Conservation (phyloP, 2,797 vertebrate species). For the Macrochelys suwanniensis region DNA sequence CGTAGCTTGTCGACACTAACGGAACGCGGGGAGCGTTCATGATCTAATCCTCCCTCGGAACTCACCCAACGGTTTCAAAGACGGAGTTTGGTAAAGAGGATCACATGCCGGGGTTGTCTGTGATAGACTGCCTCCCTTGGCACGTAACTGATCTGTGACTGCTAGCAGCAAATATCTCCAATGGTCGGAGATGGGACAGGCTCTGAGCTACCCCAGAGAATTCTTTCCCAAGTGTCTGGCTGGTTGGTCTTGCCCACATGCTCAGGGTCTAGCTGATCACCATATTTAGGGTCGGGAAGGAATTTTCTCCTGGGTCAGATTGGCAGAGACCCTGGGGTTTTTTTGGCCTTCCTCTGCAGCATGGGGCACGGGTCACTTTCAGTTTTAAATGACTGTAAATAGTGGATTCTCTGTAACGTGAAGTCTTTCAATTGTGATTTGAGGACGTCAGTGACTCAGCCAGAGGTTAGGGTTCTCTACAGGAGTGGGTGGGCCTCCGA, state of each 20-base stretch:
- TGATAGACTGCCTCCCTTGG: no score
- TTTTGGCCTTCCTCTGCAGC: neutral
- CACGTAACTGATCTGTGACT: no score
- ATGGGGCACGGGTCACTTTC: neutral
- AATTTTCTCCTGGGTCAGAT: neutral
- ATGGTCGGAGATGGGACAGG: no score
- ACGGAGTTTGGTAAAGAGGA: no score
- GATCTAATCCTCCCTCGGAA: no score
- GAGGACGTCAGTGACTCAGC: neutral
- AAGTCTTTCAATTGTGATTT: neutral
- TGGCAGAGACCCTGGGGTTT: neutral
- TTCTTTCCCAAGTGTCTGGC: neutral
- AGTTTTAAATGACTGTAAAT: neutral
- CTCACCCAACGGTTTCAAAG: no score
- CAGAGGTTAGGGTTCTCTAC: neutral
- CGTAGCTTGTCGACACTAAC: no score
- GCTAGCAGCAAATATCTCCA: no score
- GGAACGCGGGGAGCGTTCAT: no score
- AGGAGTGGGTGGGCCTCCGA: neutral
- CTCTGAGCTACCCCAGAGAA: no score
- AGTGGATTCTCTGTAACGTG: neutral
- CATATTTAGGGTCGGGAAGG: neutral
- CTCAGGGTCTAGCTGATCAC: neutral
- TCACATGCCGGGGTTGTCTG: no score
- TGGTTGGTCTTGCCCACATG: neutral